phyloP scores from a whole-genome alignment of 2,797 vertebrate genomes.

The Sternarchorhynchus goeldii region DNA sequence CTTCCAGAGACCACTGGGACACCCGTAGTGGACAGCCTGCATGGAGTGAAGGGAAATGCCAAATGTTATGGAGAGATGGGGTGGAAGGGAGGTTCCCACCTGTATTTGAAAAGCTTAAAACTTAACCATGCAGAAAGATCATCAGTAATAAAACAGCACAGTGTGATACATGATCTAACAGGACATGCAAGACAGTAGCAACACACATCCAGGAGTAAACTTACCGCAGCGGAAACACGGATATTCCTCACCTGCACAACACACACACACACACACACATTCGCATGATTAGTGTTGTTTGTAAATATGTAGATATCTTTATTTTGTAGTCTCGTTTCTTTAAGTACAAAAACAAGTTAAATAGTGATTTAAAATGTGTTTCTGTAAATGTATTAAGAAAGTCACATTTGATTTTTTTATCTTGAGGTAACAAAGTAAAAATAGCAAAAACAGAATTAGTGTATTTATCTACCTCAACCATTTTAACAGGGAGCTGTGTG shows the following conservation, averaged over 20 bases:
- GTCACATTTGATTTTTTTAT: too few species aligned
- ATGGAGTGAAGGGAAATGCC: neutral
- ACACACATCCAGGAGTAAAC: constrained; percentile 55
- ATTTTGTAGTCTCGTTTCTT: too few species aligned
- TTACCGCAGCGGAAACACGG: constrained; percentile 77
- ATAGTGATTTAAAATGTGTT: too few species aligned
- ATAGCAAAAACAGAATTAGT: too few species aligned
- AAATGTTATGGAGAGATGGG: neutral
- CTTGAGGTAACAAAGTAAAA: too few species aligned
- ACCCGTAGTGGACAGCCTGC: constrained; percentile 82
- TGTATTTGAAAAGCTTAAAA: neutral
- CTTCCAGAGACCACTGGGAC: constrained; percentile 78
- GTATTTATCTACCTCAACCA: too few species aligned
- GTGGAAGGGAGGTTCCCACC: neutral
- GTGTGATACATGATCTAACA: neutral
- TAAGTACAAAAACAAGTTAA: too few species aligned
- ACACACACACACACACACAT: constrained; percentile 62
- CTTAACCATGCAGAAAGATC: neutral
- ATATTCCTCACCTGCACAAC: constrained; percentile 73
- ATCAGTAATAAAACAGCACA: neutral
- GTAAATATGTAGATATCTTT: neutral
- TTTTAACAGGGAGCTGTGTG: too few species aligned
- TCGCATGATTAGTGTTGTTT: constrained; percentile 40
- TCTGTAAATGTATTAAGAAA: too few species aligned
- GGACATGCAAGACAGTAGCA: constrained; percentile 25